Conservation (phyloP, 2,888 invertebrate species). For the Eremobia ochroleuca region DNA sequence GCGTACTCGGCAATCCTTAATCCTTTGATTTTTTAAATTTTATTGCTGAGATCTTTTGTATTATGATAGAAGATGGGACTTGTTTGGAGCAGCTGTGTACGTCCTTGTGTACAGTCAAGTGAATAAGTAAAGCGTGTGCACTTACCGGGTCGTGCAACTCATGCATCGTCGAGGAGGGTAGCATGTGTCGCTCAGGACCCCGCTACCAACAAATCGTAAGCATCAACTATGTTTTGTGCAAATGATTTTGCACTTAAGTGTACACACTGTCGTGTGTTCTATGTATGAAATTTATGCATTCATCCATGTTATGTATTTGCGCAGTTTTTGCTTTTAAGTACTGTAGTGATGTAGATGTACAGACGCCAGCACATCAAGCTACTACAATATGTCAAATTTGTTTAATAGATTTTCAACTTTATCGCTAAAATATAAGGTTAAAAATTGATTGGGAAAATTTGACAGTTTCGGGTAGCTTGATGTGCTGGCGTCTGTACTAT, state of each 20-base stretch:
- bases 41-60: slow-evolving; percentile 2
- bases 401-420: no score
- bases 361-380: no score
- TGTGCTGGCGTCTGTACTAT: no score
- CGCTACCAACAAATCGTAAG: slow-evolving; percentile 89
- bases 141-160: slow-evolving; percentile 91
- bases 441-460: no score
- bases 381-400: no score
- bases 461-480: no score
- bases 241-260: slow-evolving; percentile 62
- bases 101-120: slow-evolving; percentile 60
- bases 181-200: slow-evolving; percentile 89
- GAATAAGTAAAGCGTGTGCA: slow-evolving; percentile 75
- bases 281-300: slow-evolving; percentile 28
- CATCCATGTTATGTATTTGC: slow-evolving; percentile 8
- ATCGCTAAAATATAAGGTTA: no score
- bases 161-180: slow-evolving; percentile 91
- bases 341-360: slow-evolving; percentile 18
- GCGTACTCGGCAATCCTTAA: slow-evolving; percentile 66
- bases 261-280: slow-evolving; percentile 24
- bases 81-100: slow-evolving; percentile 66
- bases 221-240: slow-evolving; percentile 65
- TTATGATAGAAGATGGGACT: slow-evolving; percentile 9
- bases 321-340: slow-evolving; percentile 5
- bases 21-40: slow-evolving; percentile 18